Evolutionary conservation across 2,797 vertebrate genomes (phyloP), one percentile per base, ranked within the genome.

Genomic region (Molossus molossus): DNA sequence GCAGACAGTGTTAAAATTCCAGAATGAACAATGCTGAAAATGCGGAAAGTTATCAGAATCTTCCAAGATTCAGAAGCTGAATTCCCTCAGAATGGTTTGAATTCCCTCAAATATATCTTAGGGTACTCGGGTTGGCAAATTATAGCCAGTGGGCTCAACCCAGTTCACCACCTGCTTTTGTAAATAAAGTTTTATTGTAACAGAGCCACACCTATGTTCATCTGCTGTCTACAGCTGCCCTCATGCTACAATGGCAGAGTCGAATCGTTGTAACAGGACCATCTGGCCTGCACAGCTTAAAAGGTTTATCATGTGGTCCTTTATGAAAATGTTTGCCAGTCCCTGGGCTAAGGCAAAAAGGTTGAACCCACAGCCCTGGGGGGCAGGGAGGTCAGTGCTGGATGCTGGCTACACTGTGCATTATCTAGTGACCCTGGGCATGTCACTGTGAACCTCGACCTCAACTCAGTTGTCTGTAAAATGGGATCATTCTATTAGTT

Each of bases 181-280:
- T 81, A 75, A 94, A 87, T 90, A 67, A 94, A 94, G 64, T 87
- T 95, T 96, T 76, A 77, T 57, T 62, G 87, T 69, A 85, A 75
- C 45, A 48, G 18, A 88, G 57, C 0, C 15, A 50, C 0, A 3
- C 29, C 29, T 45, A 14, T 23, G 40, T 57, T 0, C 40, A 45
- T 45, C 0, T 27, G 48, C 33, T 53, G 23, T 10, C 67, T 27
- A 18, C 57, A 48, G 40, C 48, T 57, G n/a, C 12, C 58, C 62
- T 65, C 6, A 4, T 0, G 1, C 13, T 17, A 0, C 9, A 18
- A 10, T 0, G 25, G 2, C 12, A 29, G 23, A 57, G 12, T 18
- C 1, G 10, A 76, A 62, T 14, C 14, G 10, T 33, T 29, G 17
- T 7, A 14, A 14, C 53, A 64, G 58, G 60, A 25, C 10, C 29